Base-by-base conservation (phyloP, 2,797 vertebrate genomes). In the Epinephelus malabaricus region DNA sequence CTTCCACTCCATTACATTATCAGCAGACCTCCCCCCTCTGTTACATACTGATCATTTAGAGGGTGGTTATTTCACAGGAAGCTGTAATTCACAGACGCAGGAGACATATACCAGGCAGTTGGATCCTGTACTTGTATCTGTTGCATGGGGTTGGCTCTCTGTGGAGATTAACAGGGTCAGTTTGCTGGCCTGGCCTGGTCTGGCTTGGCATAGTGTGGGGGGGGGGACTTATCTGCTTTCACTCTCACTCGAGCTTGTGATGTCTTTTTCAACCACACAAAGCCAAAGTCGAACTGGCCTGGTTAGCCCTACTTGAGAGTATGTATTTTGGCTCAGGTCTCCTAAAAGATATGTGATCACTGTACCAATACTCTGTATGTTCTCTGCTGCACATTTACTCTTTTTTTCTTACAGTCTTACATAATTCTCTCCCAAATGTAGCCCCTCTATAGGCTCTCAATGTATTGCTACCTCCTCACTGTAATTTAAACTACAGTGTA, bases 141-240 rank as follows among this genome's bases (percentile, higher is more conserved):
- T 76, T 54, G 51, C 43, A 50, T 66, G 53, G 34, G 60, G 27
- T 67, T 69, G 66, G 49, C 75, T 79, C 70, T 76, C 54, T 45
- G 12, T 73, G 46, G 73, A 89, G 92, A 92, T 92, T 93, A 92
- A 80, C 65, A 25, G 85, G 86, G 87, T 92, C 87, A 85, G 78
- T 84, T 76, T 74, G 49, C 72, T 79, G 80, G 15, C 76, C 65
- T 81, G 65, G 23, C 59, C 21, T 45, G 63, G 55, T 8, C 18
- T 73, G 67, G 50, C 67, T 66, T 72, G 45, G 54, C 56, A 58
- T 76, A 7, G 38, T 74, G 1, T 6, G 18, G 47, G 53, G 61
- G 49, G 21, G 63, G 73, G 15, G 81, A 43, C 15, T 90, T 69
- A 83, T 88, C 86, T 82, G 58, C 78, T 87, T 88, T 89, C 81